Evolutionary conservation across 2,797 vertebrate genomes (phyloP).

Genomic region (Gobionotothen gibberifrons): DNA sequence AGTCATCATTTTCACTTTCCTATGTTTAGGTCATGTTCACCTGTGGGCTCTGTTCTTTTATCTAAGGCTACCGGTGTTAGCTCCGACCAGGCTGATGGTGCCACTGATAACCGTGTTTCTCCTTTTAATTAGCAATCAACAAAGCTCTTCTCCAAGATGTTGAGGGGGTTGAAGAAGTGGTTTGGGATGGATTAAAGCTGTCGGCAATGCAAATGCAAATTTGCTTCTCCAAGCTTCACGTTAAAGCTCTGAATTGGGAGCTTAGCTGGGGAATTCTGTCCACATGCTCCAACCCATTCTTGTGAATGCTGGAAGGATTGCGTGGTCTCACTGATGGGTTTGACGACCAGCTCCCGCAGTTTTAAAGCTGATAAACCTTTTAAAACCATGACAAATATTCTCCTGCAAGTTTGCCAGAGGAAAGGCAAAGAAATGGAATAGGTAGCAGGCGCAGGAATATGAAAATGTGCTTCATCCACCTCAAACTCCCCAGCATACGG

Average conservation of each 20-base stretch:
- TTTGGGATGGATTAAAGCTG: constrained; percentile 73
- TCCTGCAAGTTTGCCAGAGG: constrained; percentile 74
- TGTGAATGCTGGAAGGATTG: constrained; percentile 77
- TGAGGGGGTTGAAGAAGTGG: constrained; percentile 58
- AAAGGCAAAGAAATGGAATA: constrained; percentile 67
- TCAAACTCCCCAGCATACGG: constrained; percentile 35
- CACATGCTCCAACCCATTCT: constrained; percentile 74
- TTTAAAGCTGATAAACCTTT: constrained; percentile 87
- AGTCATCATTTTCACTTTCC: neutral
- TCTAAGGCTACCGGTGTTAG: constrained; percentile 25
- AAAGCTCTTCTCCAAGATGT: constrained; percentile 52
- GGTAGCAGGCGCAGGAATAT: constrained; percentile 65
- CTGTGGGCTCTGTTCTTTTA: constrained; percentile 28
- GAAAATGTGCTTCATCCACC: constrained; percentile 57
- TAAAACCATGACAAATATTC: constrained; percentile 84
- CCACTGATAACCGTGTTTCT: constrained; percentile 44
- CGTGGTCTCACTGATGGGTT: constrained; percentile 72
- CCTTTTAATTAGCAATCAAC: constrained; percentile 65
- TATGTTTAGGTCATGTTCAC: constrained; percentile 34
- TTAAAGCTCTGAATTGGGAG: constrained; percentile 73
- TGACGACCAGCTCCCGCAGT: constrained; percentile 72
- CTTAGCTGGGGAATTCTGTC: constrained; percentile 76
- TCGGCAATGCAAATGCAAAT: constrained; percentile 80
- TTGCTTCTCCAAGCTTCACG: constrained; percentile 71
- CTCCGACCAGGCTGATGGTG: constrained; percentile 43